Evolutionary conservation across 2,797 vertebrate species (phyloP), one percentile per base, ranked within the genome.

Genomic region (Neostethus bicornis): DNA sequence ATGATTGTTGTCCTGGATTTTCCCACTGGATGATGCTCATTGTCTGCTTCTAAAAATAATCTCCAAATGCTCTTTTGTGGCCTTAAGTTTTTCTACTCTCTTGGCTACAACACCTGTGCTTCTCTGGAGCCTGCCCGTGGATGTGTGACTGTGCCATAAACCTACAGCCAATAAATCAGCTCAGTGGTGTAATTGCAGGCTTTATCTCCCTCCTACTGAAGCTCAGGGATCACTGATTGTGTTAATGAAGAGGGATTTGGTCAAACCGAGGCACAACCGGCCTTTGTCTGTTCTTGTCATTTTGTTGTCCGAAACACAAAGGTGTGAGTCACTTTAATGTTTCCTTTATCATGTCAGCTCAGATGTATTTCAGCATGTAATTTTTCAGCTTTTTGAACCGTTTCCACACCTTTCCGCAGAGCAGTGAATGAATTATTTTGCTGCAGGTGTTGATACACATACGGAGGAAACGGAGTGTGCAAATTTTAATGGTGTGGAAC

Each of bases 101-200:
- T 16, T 1, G 0, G 25, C 57, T 43, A 7, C 28, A 57, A 2
- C 2, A n/a, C 35, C 0, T 58, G 14, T 28, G 19, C 24, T 29
- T 61, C 47, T 47, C 25, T 3, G 31, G 19, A 9, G 0, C 13
- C 8, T 32, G 5, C 66, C 24, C 55, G 49, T 44, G 26, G 32
- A 5, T 56, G 35, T 59, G 48, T 32, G 24, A 25, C 49, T 31
- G 41, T 37, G 28, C 7, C 21, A 32, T 38, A 29, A 38, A 69
- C 59, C 51, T 63, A 20, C 42, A 38, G 61, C 43, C 64, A 70
- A 58, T 75, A 69, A 76, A 72, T 74, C 13, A 16, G 32, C 49
- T 69, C 66, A 43, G 38, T 51, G 50, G 53, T 65, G 51, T 86
- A 68, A 81, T 81, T 80, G 66, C 54, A 64, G 66, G 66, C n/a